Conservation (phyloP, 2,113 vertebrate genomes). For the Vulpes vulpes region DNA sequence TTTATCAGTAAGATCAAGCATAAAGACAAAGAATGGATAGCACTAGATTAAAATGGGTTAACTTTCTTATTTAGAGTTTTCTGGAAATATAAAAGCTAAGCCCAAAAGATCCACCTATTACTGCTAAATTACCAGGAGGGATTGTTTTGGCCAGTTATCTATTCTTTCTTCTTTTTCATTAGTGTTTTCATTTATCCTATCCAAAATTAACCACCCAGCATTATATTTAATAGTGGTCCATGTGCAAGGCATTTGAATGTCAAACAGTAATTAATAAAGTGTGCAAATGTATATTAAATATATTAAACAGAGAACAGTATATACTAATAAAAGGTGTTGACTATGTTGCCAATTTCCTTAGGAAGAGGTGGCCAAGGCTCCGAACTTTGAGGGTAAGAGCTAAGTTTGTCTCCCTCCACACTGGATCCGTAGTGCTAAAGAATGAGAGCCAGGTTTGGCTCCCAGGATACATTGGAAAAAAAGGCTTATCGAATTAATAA, state of each 20-base stretch:
- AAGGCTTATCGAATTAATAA: not conserved
- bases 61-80: not conserved
- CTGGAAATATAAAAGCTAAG: constrained; percentile 17
- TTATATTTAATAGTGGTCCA: not conserved
- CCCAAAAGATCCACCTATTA: not conserved
- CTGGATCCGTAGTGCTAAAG: not conserved
- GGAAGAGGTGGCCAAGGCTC: not conserved
- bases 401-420: not conserved
- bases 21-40: not conserved
- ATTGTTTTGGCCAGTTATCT: not conserved
- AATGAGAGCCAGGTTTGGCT: not conserved
- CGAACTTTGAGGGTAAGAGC: not conserved
- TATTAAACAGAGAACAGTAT: not conserved
- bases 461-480: not conserved
- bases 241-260: not conserved
- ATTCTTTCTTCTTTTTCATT: not conserved
- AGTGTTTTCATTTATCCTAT: not conserved
- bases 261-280: constrained; percentile 14
- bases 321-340: not conserved
- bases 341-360: not conserved
- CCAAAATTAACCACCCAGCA: not conserved
- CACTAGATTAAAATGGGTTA: not conserved
- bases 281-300: not conserved
- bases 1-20: not conserved
- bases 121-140: not conserved